Base-by-base conservation (phyloP, 2,888 invertebrate species). In the Ichneumon xanthorius region DNA sequence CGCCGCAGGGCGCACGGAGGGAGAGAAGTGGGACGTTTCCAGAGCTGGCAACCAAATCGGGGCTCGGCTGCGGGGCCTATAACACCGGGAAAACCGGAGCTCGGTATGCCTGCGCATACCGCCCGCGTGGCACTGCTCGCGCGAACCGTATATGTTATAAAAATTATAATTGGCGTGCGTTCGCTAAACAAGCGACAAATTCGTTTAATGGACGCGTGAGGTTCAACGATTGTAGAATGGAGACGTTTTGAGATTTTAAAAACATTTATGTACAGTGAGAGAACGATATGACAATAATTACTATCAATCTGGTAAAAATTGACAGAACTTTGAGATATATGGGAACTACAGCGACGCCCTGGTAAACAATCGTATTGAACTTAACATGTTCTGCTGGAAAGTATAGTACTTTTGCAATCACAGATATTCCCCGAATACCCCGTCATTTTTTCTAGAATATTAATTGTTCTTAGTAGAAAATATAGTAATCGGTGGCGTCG, bases 1-100 rank as follows among this genome's bases (percentile, higher is more conserved):
- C 80, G 71, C 83, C 83, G 79, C 85, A 79, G 84, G 86, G 84
- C 82, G 26, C 72, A 33, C 30, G 11, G 14, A 37, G 53, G 19
- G 33, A 22, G 33, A 53, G 79, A 82, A 75, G 71, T 70, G 71
- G 79, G 53, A 79, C 58, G 85, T 81, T 82, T 73, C 70, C 58
- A 58, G 70, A 73, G 65, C 77, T 67, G 71, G 67, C 80, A 71
- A 48, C 53, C 71, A 50, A 67, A 81, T 83, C n/a, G 79, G 19
- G 70, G 73, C 71, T 55, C 63, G 65, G 63, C 58, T 80, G 50
- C n/a, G 53, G 63, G 75, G 80, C 76, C 55, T 55, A 71, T 77
- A 70, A 76, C 84, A 58, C 26, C 26, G 4, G 58, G 80, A 40
- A 53, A 67, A 61, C 67, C 72, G 78, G 50, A 73, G 55, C 48